phyloP scores from a whole-genome alignment of 2,113 vertebrate genomes.

The Odocoileus virginianus region DNA sequence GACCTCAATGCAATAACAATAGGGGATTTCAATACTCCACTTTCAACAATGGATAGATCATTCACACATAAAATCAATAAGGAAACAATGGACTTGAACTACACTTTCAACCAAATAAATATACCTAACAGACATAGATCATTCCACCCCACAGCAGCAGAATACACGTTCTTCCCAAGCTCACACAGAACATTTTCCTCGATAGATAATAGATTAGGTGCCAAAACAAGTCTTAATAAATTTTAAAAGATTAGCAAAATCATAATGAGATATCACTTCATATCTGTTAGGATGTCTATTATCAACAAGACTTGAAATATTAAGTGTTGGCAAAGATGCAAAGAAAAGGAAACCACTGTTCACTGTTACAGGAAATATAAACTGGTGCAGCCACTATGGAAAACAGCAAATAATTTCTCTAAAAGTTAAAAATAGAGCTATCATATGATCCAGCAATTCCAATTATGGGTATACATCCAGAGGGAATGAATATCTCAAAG shows the following conservation, averaged over 20 bases:
- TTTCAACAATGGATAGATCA: background rate
- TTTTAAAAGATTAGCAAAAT: background rate
- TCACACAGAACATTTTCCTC: background rate
- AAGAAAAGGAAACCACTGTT: background rate
- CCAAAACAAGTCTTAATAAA: background rate
- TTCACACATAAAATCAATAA: background rate
- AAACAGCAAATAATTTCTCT: background rate
- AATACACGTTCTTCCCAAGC: background rate
- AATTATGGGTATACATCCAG: background rate
- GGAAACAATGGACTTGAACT: background rate
- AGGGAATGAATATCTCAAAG: background rate
- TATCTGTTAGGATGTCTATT: background rate
- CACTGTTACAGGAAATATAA: background rate
- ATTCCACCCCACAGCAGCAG: background rate
- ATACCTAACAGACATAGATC: background rate
- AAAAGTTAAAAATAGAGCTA: background rate
- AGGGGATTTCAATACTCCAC: background rate
- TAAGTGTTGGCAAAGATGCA: background rate
- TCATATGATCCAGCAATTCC: background rate
- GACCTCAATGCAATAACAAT: background rate
- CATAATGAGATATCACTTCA: background rate
- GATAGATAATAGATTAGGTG: background rate
- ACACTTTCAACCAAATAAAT: background rate
- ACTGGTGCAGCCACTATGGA: background rate
- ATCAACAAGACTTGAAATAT: background rate